Percentiles rank a stretch among this genome's conserved stretches.
Conservation (phyloP, 2,113 vertebrate species). For the Rhipidura dahli region DNA sequence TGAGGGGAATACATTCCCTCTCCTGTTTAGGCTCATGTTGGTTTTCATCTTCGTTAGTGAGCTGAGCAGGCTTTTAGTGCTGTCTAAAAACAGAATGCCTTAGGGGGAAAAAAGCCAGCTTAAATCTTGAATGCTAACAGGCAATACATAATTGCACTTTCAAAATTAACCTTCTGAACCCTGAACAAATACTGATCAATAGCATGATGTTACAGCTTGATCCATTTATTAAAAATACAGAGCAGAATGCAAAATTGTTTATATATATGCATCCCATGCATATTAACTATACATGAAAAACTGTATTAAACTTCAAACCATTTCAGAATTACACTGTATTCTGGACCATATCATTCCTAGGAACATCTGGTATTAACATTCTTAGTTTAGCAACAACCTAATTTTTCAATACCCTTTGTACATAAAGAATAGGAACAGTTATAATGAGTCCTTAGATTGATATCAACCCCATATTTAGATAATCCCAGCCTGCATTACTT, state of each 20-base stretch:
- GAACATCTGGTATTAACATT: neutral
- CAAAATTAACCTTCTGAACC: neutral
- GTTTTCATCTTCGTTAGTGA: neutral
- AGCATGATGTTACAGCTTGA: neutral
- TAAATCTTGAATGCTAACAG: neutral
- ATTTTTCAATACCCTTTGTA: neutral
- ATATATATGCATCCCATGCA: accelerated
- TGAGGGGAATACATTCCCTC: neutral
- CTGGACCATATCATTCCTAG: neutral
- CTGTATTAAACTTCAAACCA: neutral
- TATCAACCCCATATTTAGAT: neutral
- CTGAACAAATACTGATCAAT: neutral
- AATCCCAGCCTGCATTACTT: neutral
- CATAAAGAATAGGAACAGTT: neutral
- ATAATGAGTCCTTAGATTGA: neutral
- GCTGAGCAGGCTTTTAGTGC: neutral
- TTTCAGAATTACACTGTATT: neutral
- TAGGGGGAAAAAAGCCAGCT: neutral
- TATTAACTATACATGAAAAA: neutral
- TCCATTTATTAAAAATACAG: neutral
- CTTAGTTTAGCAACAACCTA: neutral
- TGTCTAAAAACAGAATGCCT: neutral
- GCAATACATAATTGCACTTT: neutral
- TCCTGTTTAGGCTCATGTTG: neutral
- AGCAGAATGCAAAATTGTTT: neutral